These are phyloP conservation scores for Rhopalosiphum nymphaeae DNA, from an alignment of 2,888 invertebrate species.

Conservation along the genomic window DNA sequence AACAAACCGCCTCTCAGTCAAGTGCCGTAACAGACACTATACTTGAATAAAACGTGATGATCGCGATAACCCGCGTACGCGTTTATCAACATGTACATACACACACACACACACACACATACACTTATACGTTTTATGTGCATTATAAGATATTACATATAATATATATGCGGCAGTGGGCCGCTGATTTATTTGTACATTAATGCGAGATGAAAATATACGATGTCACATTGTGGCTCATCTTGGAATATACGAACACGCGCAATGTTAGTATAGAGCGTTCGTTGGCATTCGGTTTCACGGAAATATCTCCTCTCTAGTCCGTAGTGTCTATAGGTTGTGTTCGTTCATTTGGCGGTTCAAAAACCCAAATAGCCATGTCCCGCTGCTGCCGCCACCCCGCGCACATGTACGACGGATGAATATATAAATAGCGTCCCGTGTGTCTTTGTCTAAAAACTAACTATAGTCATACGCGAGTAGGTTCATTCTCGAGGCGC, in stretches of 20 bases:
- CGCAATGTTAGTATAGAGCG: neutral
- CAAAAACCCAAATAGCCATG: conserved; percentile 59
- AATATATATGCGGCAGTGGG: neutral
- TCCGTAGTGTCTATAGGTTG: neutral
- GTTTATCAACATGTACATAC: neutral
- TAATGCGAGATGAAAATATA: conserved; percentile 40
- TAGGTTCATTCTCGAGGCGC: conserved; percentile 23
- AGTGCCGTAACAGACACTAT: conserved; percentile 35
- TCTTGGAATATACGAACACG: conserved; percentile 29
- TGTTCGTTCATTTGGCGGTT: conserved; percentile 53
- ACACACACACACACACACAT: neutral
- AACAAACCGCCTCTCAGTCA: conserved; percentile 26
- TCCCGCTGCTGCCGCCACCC: conserved; percentile 45
- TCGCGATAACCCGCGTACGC: conserved; percentile 31
- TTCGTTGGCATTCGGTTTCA: conserved; percentile 54
- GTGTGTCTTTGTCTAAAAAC: conserved; percentile 48
- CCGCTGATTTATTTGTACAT: conserved; percentile 35
- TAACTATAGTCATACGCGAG: conserved; percentile 44
- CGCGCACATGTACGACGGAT: conserved; percentile 46
- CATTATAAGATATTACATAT: neutral
- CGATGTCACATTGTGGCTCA: conserved; percentile 16
- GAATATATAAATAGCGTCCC: conserved; percentile 62
- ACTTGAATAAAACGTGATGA: conserved; percentile 30
- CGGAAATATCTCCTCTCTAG: conserved; percentile 55
- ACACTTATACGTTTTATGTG: conserved; percentile 14